phyloP scores from a whole-genome alignment of 2,113 vertebrate species.

The Xiphias gladius region DNA sequence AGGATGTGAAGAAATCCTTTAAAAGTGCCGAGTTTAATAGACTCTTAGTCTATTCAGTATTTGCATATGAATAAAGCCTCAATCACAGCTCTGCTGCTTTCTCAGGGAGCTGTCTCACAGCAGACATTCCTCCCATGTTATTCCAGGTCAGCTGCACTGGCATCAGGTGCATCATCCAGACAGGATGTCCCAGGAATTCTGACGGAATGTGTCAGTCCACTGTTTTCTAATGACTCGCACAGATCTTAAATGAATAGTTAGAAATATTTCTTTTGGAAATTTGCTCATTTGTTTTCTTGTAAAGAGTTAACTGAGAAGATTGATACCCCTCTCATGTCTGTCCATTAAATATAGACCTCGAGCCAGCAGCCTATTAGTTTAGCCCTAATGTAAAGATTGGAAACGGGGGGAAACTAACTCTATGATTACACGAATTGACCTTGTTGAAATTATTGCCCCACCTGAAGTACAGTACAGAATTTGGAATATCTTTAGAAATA shows the following conservation, averaged over 20 bases:
- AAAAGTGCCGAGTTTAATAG: conserved; percentile 38
- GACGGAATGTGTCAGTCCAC: conserved; percentile 18
- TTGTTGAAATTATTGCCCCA: too few relatives aligned
- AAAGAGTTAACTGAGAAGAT: not conserved
- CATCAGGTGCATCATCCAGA: conserved; percentile 46
- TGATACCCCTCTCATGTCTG: not conserved
- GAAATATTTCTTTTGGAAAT: not conserved
- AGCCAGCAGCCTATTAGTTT: not conserved
- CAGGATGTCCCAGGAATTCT: conserved; percentile 27
- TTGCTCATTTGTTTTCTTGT: not conserved
- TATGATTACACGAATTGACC: not conserved
- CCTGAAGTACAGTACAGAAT: too few relatives aligned
- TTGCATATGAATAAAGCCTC: conserved; percentile 40
- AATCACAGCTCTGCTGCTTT: conserved; percentile 30
- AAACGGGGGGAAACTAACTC: not conserved
- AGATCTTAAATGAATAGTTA: not conserved
- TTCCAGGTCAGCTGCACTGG: conserved; percentile 51
- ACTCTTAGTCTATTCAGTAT: conserved; percentile 14
- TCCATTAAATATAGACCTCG: not conserved
- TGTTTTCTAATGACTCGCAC: conserved; percentile 11
- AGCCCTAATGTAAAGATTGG: not conserved
- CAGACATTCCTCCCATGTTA: conserved; percentile 8
- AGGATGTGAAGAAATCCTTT: conserved; percentile 32
- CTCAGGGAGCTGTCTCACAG: conserved; percentile 17
- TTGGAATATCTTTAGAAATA: too few relatives aligned